These are phyloP conservation scores for Nemurella pictetii DNA, from an alignment of 2,888 invertebrate genomes.

Conservation along the genomic window DNA sequence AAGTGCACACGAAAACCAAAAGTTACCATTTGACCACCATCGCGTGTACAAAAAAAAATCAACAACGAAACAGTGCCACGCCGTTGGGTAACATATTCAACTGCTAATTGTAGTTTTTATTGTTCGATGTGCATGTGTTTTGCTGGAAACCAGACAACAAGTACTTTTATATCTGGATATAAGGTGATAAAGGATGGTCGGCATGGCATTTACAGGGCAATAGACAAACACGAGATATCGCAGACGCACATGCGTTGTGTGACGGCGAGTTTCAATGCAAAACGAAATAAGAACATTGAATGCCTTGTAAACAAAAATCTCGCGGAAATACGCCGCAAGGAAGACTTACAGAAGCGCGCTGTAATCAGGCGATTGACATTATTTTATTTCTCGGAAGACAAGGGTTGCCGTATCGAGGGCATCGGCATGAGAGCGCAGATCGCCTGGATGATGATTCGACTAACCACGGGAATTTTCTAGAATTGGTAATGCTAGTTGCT, in stretches of 20 bases:
- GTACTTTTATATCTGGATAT: not conserved
- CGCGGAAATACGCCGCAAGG: not conserved
- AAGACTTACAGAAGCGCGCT: not conserved
- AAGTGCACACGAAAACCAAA: not conserved
- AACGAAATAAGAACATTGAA: not conserved
- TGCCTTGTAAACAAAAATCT: not conserved
- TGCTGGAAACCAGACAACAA: not conserved
- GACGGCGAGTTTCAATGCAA: not conserved
- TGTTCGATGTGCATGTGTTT: not conserved
- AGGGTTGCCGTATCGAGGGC: not conserved
- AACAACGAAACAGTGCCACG: slow-evolving; percentile 1
- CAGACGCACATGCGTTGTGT: not conserved
- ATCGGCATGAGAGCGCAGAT: not conserved
- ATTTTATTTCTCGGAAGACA: not conserved
- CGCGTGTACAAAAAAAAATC: not conserved
- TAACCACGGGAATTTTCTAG: slow-evolving; percentile 10
- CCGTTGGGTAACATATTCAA: not conserved
- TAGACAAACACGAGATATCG: not conserved
- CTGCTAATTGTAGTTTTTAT: not conserved
- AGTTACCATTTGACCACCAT: not conserved
- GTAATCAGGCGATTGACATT: not conserved
- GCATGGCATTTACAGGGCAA: not conserved
- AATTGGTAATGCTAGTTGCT: not conserved
- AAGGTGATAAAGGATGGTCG: not conserved
- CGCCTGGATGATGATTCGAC: not conserved